Conservation (phyloP, 1,140 invertebrate genomes). For the Leptonema lineaticorne region DNA sequence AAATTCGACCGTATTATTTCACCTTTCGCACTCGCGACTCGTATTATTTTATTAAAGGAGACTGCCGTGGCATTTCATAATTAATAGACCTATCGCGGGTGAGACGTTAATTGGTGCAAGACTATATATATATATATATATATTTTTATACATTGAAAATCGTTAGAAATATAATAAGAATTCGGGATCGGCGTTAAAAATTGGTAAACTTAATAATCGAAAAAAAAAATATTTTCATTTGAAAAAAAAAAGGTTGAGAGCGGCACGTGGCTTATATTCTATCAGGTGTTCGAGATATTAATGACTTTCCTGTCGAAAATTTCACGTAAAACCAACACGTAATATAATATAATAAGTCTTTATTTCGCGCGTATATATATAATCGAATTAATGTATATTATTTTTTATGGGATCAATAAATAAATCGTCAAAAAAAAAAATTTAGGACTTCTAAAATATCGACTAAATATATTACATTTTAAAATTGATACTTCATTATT, state of each 20-base stretch:
- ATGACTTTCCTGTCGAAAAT: not conserved
- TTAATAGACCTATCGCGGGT: conserved; percentile 31
- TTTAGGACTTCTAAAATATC: no score
- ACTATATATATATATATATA: no score
- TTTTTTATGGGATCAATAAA: no score
- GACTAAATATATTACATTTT: no score
- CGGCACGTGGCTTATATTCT: conserved; percentile 15
- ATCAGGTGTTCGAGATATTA: conserved; percentile 26
- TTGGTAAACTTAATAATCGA: not conserved
- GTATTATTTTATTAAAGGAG: conserved; percentile 41
- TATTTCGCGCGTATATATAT: not conserved
- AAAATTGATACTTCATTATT: no score
- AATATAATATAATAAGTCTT: no score
- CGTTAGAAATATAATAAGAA: no score
- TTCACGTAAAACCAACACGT: no score
- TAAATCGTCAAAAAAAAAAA: no score
- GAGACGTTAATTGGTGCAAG: conserved; percentile 31
- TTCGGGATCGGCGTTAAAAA: not conserved
- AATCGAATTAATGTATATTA: not conserved
- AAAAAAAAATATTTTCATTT: conserved; percentile 7
- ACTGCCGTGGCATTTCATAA: conserved; percentile 35
- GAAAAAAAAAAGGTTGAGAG: conserved; percentile 17
- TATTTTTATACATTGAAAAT: no score
- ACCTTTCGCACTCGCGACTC: conserved; percentile 31
- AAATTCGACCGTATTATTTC: conserved; percentile 24